phyloP scores from a whole-genome alignment of 2,888 invertebrate genomes.

The Stenurella melanura region DNA sequence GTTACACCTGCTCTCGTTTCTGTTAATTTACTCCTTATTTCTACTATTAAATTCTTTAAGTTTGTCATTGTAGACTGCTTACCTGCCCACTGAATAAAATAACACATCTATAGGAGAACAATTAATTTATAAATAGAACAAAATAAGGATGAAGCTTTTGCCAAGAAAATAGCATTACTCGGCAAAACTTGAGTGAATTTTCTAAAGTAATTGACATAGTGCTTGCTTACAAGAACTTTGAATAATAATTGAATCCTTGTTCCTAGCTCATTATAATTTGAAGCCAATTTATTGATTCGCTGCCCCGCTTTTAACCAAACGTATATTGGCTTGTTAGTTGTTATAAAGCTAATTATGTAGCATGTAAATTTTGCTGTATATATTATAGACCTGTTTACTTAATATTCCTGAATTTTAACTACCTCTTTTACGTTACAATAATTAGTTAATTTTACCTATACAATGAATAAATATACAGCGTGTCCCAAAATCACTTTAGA shows the following conservation, averaged over 20 bases:
- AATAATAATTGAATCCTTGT: neutral
- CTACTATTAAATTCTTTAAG: too few relatives aligned
- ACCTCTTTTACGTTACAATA: neutral
- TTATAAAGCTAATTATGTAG: neutral
- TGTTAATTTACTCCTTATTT: too few relatives aligned
- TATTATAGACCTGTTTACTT: neutral
- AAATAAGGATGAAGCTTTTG: too few relatives aligned
- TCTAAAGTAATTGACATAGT: neutral
- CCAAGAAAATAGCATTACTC: too few relatives aligned
- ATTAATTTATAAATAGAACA: too few relatives aligned
- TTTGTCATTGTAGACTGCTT: too few relatives aligned
- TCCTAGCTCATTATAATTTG: neutral
- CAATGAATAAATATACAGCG: neutral
- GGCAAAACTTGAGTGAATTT: neutral
- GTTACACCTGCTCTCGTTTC: too few relatives aligned
- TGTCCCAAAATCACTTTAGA: too few relatives aligned
- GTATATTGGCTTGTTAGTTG: neutral
- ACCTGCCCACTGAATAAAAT: too few relatives aligned
- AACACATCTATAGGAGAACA: too few relatives aligned
- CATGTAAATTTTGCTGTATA: neutral
- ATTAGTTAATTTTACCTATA: neutral
- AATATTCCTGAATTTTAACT: neutral
- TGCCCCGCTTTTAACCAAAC: neutral
- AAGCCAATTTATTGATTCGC: neutral
- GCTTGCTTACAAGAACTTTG: neutral